Evolutionary conservation across 1,140 invertebrate genomes (phyloP).

Genomic region (Neodiprion pinetum): DNA sequence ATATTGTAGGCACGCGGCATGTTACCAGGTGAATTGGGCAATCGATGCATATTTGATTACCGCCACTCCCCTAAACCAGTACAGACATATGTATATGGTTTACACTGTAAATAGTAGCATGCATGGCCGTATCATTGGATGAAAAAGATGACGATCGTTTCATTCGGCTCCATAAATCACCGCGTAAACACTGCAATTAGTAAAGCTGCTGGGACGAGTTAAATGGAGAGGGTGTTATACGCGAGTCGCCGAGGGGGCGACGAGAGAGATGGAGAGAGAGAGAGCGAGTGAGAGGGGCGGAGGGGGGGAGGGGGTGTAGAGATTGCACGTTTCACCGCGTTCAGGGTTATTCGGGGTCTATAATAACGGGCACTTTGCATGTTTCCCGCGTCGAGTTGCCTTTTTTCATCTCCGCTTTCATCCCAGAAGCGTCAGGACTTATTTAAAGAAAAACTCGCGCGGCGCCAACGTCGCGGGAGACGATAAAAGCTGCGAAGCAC

Average conservation of each 20-base stretch:
- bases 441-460: not conserved
- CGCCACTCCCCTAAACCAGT: too few relatives aligned
- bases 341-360: not conserved
- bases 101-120: too few relatives aligned
- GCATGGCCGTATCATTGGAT: too few relatives aligned
- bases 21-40: too few relatives aligned
- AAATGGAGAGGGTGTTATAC: not conserved
- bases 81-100: too few relatives aligned
- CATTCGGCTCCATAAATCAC: not conserved
- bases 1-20: too few relatives aligned
- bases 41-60: too few relatives aligned
- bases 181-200: not conserved
- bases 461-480: constrained; percentile 3
- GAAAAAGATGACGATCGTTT: too few relatives aligned
- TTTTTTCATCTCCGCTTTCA: not conserved
- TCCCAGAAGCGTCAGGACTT: not conserved
- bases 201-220: not conserved
- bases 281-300: constrained; percentile 21
- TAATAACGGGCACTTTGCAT: not conserved
- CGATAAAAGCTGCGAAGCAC: not conserved
- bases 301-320: constrained; percentile 27
- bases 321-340: not conserved
- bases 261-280: constrained; percentile 30
- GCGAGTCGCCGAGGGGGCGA: not conserved
- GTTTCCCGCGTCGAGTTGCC: not conserved